Evolutionary conservation across 2,888 invertebrate species (phyloP), one percentile per base, ranked within the genome.

Genomic region (Torymus tubicola): DNA sequence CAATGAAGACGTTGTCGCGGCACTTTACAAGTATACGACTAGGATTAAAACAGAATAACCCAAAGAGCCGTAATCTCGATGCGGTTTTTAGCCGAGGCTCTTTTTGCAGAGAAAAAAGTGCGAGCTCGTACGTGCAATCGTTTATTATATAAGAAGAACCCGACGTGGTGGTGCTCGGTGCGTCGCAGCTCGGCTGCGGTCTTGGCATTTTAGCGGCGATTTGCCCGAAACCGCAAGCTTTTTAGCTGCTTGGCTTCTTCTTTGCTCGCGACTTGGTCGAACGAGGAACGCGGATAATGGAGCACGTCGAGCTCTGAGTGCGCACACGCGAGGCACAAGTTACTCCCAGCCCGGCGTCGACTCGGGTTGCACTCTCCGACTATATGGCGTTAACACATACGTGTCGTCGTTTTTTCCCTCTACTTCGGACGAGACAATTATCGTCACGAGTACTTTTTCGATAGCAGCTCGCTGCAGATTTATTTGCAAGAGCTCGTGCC

Each of bases 161-260:
- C 5, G 71, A 63, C 8, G 69, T 73, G 53, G 64, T 18, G 31
- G 21, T 18, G 31, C 16, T 24, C 21, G 12, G 58, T 55, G n/a
- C 14, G 42, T 13, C n/a, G 63, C 13, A n/a, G n/a, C 31, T 24
- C 57, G 21, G 14, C 77, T 80, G 81, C 65, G 85, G 90, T 88
- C 86, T 84, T 85, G 83, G 83, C 87, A 85, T 88, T 89, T 90
- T 88, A 88, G 86, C 87, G 85, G 85, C 89, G 87, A 88, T 89
- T 89, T 88, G 87, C 88, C 86, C 86, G 84, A 85, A 85, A 89
- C 90, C 89, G 87, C 89, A 89, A 85, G 84, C 85, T 87, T 31
- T 31, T 31, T 31, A 3, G 31, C 31, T 4, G 31, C 31, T 5
- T 5, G 31, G 31, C 31, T 5, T 31, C 31, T 31, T 31, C 31